These are phyloP conservation scores for Stenodera caucasica DNA, from an alignment of 2,888 invertebrate species.

Conservation along the genomic window DNA sequence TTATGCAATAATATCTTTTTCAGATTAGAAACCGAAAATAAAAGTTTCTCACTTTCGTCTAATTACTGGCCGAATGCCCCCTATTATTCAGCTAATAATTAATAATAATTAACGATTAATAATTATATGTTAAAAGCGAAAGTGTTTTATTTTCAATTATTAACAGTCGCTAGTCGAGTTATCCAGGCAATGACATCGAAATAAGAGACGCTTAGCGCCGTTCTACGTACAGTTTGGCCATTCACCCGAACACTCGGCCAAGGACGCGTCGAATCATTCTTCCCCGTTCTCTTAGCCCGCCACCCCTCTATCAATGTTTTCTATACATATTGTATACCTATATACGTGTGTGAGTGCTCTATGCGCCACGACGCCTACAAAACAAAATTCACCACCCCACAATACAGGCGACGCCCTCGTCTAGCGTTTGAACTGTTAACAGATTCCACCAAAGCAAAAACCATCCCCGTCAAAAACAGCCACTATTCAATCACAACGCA, in stretches of 20 bases:
- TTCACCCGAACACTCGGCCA: conserved; percentile 57
- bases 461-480: background rate
- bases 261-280: conserved; percentile 39
- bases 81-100: too few relatives aligned
- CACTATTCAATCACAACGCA: background rate
- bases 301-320: background rate
- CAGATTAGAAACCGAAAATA: too few relatives aligned
- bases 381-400: conserved; percentile 12
- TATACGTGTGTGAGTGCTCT: too few relatives aligned
- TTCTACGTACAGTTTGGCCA: conserved; percentile 44
- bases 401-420: conserved; percentile 28
- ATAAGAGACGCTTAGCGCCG: conserved; percentile 33
- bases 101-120: too few relatives aligned
- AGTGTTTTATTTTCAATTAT: too few relatives aligned
- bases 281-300: too few relatives aligned
- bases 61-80: background rate
- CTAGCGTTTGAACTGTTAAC: conserved; percentile 18
- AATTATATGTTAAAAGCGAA: too few relatives aligned
- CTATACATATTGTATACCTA: background rate
- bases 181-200: conserved; percentile 14
- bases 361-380: conserved; percentile 20
- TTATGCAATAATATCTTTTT: too few relatives aligned
- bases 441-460: background rate
- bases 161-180: too few relatives aligned
- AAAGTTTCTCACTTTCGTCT: conserved; percentile 8